A percentile compares a stretch with the other conserved stretches of the same genome.
These are phyloP conservation scores for Empidonax alnorum DNA, from an alignment of 2,113 vertebrate species.

Conservation along the genomic window DNA sequence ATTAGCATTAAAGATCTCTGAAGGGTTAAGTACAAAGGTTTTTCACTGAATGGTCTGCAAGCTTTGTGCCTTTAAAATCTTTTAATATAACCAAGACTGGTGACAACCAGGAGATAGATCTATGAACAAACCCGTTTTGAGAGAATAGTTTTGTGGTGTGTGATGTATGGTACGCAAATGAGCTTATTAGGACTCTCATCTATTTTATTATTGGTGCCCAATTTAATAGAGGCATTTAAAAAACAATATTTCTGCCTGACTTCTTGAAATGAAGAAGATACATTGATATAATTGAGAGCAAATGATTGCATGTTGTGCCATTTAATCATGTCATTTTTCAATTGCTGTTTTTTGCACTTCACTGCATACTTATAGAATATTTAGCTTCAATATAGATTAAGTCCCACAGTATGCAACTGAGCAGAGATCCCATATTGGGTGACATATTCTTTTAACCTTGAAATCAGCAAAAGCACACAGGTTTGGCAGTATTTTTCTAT, in stretches of 20 bases:
- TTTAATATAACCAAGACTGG: slow-evolving; percentile 68
- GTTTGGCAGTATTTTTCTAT: slow-evolving; percentile 65
- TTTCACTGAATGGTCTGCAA: slow-evolving; percentile 69
- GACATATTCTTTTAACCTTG: slow-evolving; percentile 73
- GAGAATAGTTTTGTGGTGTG: slow-evolving; percentile 75
- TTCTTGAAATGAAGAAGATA: slow-evolving; percentile 83
- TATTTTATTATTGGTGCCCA: slow-evolving; percentile 86
- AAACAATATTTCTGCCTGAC: slow-evolving; percentile 86
- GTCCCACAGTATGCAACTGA: slow-evolving; percentile 63
- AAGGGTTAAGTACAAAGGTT: slow-evolving; percentile 81
- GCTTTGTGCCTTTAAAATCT: slow-evolving; percentile 73
- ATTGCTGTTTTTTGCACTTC: slow-evolving; percentile 82
- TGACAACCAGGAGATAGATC: slow-evolving; percentile 77
- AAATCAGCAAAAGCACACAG: slow-evolving; percentile 59
- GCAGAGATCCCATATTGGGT: slow-evolving; percentile 48
- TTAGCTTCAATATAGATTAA: slow-evolving; percentile 81
- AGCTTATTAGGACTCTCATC: slow-evolving; percentile 85
- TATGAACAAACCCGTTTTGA: slow-evolving; percentile 73
- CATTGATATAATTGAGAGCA: slow-evolving; percentile 86
- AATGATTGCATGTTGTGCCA: slow-evolving; percentile 84
- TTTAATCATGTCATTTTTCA: slow-evolving; percentile 89
- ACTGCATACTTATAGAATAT: slow-evolving; percentile 81
- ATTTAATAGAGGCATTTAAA: slow-evolving; percentile 88
- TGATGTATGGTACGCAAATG: slow-evolving; percentile 83
- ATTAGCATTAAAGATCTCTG: slow-evolving; percentile 88